Evolutionary conservation across 1,140 invertebrate genomes (phyloP), one percentile per base, ranked within the genome.

Genomic region (Caenorhabditis latens): DNA sequence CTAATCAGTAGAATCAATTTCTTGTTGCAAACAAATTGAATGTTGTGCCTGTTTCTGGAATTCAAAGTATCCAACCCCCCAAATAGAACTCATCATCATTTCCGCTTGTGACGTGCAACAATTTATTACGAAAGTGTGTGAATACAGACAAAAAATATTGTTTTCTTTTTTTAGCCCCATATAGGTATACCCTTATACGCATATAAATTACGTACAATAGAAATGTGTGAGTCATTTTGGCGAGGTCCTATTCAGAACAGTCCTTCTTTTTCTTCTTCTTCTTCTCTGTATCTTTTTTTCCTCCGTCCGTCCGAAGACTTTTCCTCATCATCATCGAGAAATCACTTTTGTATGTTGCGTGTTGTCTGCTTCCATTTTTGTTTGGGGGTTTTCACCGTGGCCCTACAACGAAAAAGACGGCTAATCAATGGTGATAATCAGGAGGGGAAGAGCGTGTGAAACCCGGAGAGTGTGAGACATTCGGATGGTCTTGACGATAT

Each of bases 201-300:
- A 79, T 79, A 79, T 79, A 79, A 79, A 79, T 79, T 79, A 79
- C 71, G 71, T 50, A 79, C 71, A 79, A 79, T 79, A 79, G 71
- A 79, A 9, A n/a, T 24, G 16, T 6, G 4, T 79, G 71, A 79
- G 46, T 79, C 71, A 79, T n/a, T 79, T 4, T 21, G 50, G 16
- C 71, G 43, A 79, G 71, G 71, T 79, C 71, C 71, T 79, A 79
- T 79, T 79, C 71, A 79, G 21, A 79, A 79, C 46, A 79, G 40
- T 71, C 24, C 32, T 32, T 32, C 55, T 11, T 42, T 40, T 16
- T 65, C 40, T 71, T 46, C 43, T 71, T 71, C 7, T 71, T 71
- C 24, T 46, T 46, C 43, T 65, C 71, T 63, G 21, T 63, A 21
- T 32, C 61, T 63, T 63, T 63, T 63, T 40, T 63, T 40, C n/a